A percentile compares a stretch with the other conserved stretches of the same genome.
These are phyloP conservation scores for Esox lucius DNA, from an alignment of 2,797 vertebrate genomes.

Conservation along the genomic window DNA sequence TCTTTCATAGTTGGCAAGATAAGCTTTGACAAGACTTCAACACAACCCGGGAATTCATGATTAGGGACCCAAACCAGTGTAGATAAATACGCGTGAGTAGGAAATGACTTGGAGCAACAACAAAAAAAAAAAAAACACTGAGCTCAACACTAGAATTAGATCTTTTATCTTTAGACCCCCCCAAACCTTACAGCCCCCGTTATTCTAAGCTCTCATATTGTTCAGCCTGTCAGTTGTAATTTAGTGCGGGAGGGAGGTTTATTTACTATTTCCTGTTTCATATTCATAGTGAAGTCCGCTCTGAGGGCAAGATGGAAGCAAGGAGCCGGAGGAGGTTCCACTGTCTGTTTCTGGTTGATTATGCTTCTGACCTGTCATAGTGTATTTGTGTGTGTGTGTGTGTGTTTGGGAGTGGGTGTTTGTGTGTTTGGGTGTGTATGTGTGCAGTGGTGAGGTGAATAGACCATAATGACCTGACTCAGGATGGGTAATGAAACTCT, in stretches of 20 bases:
- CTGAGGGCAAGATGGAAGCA: neutral
- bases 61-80: neutral
- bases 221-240: slow-evolving; percentile 6
- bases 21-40: slow-evolving; percentile 13
- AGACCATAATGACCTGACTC: too few species aligned
- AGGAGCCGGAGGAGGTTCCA: slow-evolving; percentile 2
- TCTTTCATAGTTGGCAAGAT: slow-evolving; percentile 7
- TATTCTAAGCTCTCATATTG: neutral
- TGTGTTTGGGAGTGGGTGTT: too few species aligned
- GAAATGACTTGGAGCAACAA: neutral
- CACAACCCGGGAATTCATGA: neutral
- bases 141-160: neutral
- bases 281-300: slow-evolving; percentile 11
- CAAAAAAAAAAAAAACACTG: neutral
- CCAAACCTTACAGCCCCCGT: neutral
- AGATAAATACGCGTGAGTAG: neutral
- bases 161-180: neutral
- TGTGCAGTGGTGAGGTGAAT: too few species aligned
- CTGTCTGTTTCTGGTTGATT: slow-evolving; percentile 32
- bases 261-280: neutral
- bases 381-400: too few species aligned
- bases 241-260: neutral
- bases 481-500: too few species aligned
- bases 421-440: too few species aligned
- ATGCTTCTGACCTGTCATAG: slow-evolving; percentile 34